Conservation (phyloP, 2,888 invertebrate genomes). For the Apodemia mormo region DNA sequence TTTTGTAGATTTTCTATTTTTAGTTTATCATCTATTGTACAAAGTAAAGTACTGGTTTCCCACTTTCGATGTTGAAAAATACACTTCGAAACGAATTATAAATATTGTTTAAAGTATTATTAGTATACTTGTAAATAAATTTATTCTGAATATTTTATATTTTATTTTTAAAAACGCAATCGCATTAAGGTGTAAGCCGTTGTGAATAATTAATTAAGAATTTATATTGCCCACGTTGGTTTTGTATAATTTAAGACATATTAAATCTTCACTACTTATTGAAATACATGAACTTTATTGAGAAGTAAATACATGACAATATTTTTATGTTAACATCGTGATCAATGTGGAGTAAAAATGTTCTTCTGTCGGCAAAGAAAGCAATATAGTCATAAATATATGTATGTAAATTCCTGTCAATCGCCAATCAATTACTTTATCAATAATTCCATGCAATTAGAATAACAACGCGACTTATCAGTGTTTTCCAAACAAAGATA, state of each 20-base stretch:
- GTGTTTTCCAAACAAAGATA: neutral
- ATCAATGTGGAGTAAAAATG: neutral
- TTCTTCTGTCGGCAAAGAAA: neutral
- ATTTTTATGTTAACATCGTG: constrained; percentile 21
- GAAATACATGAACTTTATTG: neutral
- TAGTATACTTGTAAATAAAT: constrained; percentile 77
- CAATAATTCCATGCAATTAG: neutral
- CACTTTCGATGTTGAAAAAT: constrained; percentile 51
- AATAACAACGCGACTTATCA: neutral
- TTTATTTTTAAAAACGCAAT: constrained; percentile 44
- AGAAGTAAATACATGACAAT: constrained; percentile 7
- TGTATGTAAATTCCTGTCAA: neutral
- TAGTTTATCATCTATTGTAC: constrained; percentile 74
- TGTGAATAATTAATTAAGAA: constrained; percentile 20
- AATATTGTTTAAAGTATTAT: constrained; percentile 81
- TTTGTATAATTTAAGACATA: constrained; percentile 3
- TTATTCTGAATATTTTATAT: constrained; percentile 64
- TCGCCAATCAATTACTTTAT: neutral
- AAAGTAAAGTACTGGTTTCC: constrained; percentile 71
- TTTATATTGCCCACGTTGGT: constrained; percentile 14
- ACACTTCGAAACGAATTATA: constrained; percentile 57
- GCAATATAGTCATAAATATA: neutral
- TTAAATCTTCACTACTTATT: constrained; percentile 15
- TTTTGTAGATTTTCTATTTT: constrained; percentile 79
- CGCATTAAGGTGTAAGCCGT: constrained; percentile 32